Percentiles rank a stretch among this genome's conserved stretches.
phyloP scores from a whole-genome alignment of 2,113 vertebrate genomes.

The Isurus oxyrinchus region DNA sequence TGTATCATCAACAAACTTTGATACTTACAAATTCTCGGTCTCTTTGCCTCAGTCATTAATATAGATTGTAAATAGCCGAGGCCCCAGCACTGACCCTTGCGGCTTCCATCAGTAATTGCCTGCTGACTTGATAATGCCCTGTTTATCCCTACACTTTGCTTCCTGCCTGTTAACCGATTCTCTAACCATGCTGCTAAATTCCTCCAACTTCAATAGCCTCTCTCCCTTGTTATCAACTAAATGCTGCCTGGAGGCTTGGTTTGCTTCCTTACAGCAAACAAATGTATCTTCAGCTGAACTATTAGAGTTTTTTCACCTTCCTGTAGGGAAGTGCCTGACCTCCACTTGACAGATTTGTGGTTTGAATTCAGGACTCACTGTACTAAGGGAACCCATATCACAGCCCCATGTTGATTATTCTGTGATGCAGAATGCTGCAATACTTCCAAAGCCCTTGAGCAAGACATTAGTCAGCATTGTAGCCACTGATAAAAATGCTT shows the following conservation, averaged over 20 bases:
- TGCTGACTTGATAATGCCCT: too few relatives aligned
- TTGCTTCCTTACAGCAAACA: neutral
- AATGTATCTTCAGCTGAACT: neutral
- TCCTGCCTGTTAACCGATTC: too few relatives aligned
- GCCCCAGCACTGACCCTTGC: too few relatives aligned
- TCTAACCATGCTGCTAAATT: too few relatives aligned
- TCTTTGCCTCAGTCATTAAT: neutral
- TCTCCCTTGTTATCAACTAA: neutral
- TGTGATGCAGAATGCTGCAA: neutral
- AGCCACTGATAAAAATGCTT: neutral
- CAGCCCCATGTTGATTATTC: neutral
- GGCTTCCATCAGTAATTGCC: too few relatives aligned
- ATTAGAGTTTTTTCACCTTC: neutral
- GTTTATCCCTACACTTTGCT: too few relatives aligned
- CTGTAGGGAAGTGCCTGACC: neutral
- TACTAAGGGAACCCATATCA: neutral
- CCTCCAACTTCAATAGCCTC: neutral
- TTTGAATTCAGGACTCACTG: neutral
- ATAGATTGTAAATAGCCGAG: neutral
- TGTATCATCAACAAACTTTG: neutral
- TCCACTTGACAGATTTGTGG: neutral
- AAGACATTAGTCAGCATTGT: neutral
- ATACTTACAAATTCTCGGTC: neutral
- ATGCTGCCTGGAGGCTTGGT: neutral
- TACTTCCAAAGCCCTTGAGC: neutral